These are phyloP conservation scores for Montipora sp. DNA, from an alignment of 64 coral and sea anemone genomes.

Conservation along the genomic window DNA sequence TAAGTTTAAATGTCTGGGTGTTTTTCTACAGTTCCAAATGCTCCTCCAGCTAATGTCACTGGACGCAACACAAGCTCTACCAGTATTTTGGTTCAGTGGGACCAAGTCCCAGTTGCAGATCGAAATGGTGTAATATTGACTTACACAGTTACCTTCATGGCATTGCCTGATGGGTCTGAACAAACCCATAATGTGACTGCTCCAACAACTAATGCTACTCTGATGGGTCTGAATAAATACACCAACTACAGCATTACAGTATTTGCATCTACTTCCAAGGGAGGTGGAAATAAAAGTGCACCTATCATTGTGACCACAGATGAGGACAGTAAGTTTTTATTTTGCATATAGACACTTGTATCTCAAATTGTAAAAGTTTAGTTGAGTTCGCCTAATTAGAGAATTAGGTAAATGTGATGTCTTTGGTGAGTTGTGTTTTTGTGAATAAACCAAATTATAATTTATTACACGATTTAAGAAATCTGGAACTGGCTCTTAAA, in stretches of 20 bases:
- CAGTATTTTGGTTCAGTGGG: neutral
- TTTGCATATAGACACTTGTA: neutral
- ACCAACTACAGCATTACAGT: conserved; percentile 27
- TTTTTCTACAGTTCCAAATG: neutral
- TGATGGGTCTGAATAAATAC: neutral
- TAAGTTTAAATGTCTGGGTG: neutral
- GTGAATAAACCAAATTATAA: too few relatives aligned
- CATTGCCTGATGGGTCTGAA: neutral
- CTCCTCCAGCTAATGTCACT: conserved; percentile 16
- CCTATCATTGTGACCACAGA: neutral
- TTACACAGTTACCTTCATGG: neutral
- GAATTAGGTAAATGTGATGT: too few relatives aligned
- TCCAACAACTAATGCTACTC: neutral
- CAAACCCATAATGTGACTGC: neutral
- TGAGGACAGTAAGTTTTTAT: conserved; percentile 4
- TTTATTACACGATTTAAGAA: too few relatives aligned
- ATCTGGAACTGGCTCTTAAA: too few relatives aligned
- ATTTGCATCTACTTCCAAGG: neutral
- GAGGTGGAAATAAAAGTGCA: conserved; percentile 3
- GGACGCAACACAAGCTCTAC: neutral
- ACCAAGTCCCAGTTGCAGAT: neutral
- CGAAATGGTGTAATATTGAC: neutral
- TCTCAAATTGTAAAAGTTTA: too few relatives aligned
- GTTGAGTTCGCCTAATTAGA: too few relatives aligned
- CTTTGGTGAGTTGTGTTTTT: too few relatives aligned